Evolutionary conservation across 2,113 vertebrate species (phyloP).

Genomic region (Passer montanus): DNA sequence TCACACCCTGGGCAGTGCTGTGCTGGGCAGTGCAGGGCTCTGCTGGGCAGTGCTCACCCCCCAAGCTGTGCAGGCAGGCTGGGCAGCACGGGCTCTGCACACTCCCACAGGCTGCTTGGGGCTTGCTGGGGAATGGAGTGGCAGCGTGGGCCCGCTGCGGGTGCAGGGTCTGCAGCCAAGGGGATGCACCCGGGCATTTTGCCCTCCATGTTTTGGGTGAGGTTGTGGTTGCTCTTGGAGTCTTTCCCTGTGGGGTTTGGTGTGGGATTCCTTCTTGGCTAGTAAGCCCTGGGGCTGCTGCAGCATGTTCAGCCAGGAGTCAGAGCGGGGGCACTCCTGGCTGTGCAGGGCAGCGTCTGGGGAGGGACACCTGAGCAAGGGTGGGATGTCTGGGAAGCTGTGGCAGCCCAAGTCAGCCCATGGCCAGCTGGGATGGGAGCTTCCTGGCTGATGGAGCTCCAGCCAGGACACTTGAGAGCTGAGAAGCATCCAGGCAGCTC

Average conservation of each 20-base stretch:
- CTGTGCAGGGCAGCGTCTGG: background rate
- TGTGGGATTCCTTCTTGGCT: constrained; percentile 2
- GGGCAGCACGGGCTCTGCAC: background rate
- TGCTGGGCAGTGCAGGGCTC: background rate
- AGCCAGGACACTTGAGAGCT: background rate
- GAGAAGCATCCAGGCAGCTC: background rate
- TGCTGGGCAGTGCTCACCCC: background rate
- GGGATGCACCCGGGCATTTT: background rate
- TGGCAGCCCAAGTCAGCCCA: background rate
- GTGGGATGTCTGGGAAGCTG: background rate
- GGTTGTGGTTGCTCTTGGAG: constrained; percentile 19
- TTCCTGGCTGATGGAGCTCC: background rate
- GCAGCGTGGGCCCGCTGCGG: background rate
- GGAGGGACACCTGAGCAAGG: background rate
- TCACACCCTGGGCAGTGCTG: too few species aligned
- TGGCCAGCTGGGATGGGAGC: background rate
- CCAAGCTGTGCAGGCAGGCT: background rate
- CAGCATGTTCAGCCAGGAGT: background rate
- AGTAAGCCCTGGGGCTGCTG: background rate
- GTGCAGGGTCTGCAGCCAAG: background rate
- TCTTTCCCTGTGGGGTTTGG: background rate
- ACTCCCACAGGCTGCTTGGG: background rate
- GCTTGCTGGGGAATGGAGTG: background rate
- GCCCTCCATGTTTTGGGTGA: background rate
- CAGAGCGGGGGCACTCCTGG: background rate